A percentile compares a stretch with the other conserved stretches of the same genome.
phyloP scores from a whole-genome alignment of 1,140 invertebrate genomes.

The Brachionus calyciflorus region DNA sequence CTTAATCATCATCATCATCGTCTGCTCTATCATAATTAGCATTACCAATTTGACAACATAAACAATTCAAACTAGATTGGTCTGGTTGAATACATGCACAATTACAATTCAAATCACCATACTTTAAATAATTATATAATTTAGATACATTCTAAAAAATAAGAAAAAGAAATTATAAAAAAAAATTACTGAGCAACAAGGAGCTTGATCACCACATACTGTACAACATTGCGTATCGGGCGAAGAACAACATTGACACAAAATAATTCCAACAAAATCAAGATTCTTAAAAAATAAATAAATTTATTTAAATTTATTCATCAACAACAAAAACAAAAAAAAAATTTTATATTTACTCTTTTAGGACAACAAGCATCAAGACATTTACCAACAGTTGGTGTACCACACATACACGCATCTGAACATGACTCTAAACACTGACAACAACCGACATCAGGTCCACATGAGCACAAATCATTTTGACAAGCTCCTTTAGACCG shows the following conservation, averaged over 20 bases:
- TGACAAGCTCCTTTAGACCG: constrained; percentile 32
- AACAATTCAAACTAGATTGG: background rate
- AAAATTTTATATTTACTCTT: constrained; percentile 12
- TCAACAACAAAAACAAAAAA: background rate
- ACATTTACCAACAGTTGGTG: constrained; percentile 29
- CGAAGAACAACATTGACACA: constrained; percentile 16
- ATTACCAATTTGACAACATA: constrained; percentile 33
- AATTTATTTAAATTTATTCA: too few species aligned
- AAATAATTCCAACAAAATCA: constrained; percentile 39
- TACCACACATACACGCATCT: constrained; percentile 39
- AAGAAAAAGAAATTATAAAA: background rate
- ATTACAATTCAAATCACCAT: constrained; percentile 45
- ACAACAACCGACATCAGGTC: constrained; percentile 24
- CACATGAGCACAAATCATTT: constrained; percentile 34
- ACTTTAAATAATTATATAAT: constrained; percentile 31
- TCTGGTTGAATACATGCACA: constrained; percentile 46
- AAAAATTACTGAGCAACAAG: constrained; percentile 32
- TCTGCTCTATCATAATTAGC: constrained; percentile 31
- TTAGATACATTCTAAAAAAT: background rate
- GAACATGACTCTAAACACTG: constrained; percentile 39
- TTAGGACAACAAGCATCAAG: constrained; percentile 32
- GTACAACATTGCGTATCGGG: constrained; percentile 1
- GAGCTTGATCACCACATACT: constrained; percentile 1
- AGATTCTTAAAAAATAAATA: constrained; percentile 21
- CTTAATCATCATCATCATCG: constrained; percentile 45